These are phyloP conservation scores for Centrocercus urophasianus DNA, from an alignment of 2,113 vertebrate genomes.

Conservation along the genomic window DNA sequence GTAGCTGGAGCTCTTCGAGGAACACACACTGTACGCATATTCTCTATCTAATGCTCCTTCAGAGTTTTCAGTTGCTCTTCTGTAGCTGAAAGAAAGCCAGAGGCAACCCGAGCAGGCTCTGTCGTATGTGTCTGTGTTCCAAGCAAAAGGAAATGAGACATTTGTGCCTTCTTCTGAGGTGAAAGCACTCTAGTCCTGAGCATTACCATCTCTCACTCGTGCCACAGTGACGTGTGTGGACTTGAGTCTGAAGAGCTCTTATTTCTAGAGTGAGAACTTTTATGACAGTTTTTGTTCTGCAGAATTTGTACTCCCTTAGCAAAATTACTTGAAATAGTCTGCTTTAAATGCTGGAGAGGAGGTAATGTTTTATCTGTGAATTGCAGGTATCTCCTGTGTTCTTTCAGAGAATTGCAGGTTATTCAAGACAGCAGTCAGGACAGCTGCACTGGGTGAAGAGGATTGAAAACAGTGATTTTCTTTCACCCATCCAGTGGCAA, in stretches of 20 bases:
- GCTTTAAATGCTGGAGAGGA: neutral
- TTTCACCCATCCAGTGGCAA: neutral
- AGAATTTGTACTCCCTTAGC: neutral
- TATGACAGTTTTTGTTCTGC: neutral
- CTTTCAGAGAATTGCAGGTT: neutral
- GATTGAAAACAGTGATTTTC: neutral
- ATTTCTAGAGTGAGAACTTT: neutral
- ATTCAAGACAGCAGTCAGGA: neutral
- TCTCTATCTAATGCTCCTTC: neutral
- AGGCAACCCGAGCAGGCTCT: neutral
- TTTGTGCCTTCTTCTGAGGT: neutral
- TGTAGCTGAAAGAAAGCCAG: neutral
- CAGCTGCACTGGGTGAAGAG: neutral
- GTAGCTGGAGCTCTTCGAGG: neutral
- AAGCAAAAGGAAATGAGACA: neutral
- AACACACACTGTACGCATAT: neutral
- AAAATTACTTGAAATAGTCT: neutral
- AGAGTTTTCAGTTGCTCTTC: neutral
- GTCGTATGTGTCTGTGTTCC: neutral
- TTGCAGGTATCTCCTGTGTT: neutral
- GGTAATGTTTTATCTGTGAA: neutral
- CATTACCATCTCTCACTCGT: neutral
- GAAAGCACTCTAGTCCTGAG: neutral
- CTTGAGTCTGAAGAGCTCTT: neutral
- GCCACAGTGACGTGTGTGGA: neutral